Conservation (phyloP, 2,797 vertebrate genomes). For the Poeciliopsis paucimaculata region DNA sequence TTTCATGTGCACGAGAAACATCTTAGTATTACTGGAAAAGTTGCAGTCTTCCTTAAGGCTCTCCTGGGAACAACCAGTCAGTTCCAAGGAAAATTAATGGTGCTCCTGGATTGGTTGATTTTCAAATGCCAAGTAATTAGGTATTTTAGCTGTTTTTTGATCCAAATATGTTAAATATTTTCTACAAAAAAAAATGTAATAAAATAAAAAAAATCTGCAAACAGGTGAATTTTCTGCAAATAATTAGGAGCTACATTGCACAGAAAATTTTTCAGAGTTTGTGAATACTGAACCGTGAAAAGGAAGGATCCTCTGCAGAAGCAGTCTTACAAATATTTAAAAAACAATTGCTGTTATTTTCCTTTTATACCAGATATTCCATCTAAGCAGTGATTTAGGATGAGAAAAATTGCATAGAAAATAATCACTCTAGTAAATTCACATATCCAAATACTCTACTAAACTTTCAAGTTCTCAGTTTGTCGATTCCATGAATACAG, state of each 20-base stretch:
- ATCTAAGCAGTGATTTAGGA: background rate
- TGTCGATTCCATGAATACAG: background rate
- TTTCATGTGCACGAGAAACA: no score
- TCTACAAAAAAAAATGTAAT: no score
- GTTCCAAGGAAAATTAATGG: no score
- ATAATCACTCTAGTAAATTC: background rate
- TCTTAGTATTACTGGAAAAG: no score
- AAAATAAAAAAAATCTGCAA: background rate
- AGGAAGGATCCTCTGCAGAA: background rate
- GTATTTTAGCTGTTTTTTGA: no score
- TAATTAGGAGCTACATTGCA: background rate
- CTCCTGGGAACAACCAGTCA: no score
- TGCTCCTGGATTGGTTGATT: no score
- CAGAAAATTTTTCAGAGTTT: background rate
- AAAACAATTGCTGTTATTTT: background rate
- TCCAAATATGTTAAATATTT: no score
- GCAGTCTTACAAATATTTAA: background rate
- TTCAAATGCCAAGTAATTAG: no score
- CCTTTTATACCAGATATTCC: background rate
- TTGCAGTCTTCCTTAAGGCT: no score
- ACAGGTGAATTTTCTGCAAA: background rate
- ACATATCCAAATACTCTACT: background rate
- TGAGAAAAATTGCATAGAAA: background rate
- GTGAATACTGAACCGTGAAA: no score
- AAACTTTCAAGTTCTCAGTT: background rate